These are phyloP conservation scores for Phoenicopterus ruber DNA, from an alignment of 2,113 vertebrate genomes.

Conservation along the genomic window DNA sequence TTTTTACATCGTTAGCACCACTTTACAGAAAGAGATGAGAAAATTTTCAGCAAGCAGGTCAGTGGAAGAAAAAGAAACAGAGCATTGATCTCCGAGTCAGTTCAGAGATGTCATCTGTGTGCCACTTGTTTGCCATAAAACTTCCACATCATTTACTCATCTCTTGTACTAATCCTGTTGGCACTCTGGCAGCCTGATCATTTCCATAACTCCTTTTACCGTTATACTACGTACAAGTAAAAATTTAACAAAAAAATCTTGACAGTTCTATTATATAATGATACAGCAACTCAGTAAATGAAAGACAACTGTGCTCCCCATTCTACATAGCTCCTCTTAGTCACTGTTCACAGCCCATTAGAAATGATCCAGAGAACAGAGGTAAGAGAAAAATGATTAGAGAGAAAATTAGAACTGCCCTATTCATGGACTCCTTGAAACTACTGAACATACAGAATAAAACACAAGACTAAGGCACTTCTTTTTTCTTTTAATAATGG, in stretches of 20 bases:
- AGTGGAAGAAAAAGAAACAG: neutral
- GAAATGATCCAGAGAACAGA: neutral
- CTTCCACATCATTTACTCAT: neutral
- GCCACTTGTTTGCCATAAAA: neutral
- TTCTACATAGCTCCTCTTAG: neutral
- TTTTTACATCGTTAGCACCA: neutral
- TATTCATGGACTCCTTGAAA: neutral
- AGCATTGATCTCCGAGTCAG: neutral
- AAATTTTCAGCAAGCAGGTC: neutral
- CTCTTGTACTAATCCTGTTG: neutral
- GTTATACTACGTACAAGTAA: fast-evolving
- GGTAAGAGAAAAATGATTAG: neutral
- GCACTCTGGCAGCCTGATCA: neutral
- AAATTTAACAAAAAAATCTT: neutral
- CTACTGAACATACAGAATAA: neutral
- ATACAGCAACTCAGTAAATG: neutral
- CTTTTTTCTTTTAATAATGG: neutral
- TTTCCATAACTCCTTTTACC: neutral
- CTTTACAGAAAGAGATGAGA: neutral
- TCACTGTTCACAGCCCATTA: neutral
- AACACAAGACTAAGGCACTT: neutral
- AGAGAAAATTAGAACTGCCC: neutral
- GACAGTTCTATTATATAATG: neutral
- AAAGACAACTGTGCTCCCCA: neutral
- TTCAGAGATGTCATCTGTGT: neutral